Evolutionary conservation across 2,888 invertebrate genomes (phyloP).

Genomic region (Scrobipalpa costella): DNA sequence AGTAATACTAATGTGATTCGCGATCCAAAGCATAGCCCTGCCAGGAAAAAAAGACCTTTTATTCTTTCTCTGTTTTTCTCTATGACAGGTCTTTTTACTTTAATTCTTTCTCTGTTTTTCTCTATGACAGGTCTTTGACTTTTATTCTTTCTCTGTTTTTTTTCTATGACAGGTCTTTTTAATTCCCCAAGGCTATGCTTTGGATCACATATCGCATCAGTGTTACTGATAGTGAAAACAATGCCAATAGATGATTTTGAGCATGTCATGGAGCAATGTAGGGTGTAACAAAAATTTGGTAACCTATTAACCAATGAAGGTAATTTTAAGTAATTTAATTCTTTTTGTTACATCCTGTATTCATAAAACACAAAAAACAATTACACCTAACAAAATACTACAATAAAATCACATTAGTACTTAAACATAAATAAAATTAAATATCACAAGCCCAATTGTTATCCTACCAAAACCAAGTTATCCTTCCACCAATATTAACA

Average conservation of each 20-base stretch:
- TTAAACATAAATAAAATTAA: constrained; percentile 10
- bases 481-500: constrained; percentile 11
- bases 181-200: too few species aligned
- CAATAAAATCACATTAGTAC: constrained; percentile 16
- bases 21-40: too few species aligned
- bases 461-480: constrained; percentile 18
- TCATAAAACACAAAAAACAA: background rate
- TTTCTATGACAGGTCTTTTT: too few species aligned
- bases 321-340: background rate
- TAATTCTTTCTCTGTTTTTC: too few species aligned
- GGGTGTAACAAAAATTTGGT: background rate
- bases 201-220: too few species aligned
- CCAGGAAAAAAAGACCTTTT: too few species aligned
- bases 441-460: constrained; percentile 14
- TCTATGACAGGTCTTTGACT: too few species aligned
- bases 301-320: background rate
- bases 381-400: background rate
- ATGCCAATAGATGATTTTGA: constrained; percentile 2
- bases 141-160: too few species aligned
- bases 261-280: constrained; percentile 20
- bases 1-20: too few species aligned
- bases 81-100: too few species aligned
- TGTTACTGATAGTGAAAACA: too few species aligned
- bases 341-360: background rate
- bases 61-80: too few species aligned